Conservation (phyloP, 2,113 vertebrate genomes). For the Australoheros scitulus region DNA sequence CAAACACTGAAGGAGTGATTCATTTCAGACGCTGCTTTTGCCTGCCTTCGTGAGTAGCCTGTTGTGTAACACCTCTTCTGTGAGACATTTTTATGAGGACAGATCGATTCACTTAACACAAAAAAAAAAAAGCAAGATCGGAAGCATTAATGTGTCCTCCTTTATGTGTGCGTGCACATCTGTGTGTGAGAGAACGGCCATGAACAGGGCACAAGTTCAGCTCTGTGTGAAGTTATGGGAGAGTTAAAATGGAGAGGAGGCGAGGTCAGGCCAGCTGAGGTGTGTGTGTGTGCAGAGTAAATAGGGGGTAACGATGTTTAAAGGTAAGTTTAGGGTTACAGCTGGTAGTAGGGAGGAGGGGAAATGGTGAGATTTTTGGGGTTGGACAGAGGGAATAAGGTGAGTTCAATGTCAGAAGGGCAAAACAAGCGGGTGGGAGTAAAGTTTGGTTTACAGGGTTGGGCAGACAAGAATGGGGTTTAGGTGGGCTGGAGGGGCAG, state of each 20-base stretch:
- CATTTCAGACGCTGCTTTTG: conserved; percentile 17
- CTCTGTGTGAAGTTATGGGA: conserved; percentile 69
- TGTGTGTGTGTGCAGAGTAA: conserved; percentile 21
- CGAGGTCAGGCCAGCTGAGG: conserved; percentile 56
- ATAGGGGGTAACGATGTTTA: conserved; percentile 49
- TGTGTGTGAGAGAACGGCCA: conserved; percentile 5
- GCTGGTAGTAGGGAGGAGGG: conserved; percentile 17
- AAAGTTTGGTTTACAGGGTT: conserved; percentile 35
- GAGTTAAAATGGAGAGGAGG: conserved; percentile 60
- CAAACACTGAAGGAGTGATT: not conserved
- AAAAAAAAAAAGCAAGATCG: not conserved
- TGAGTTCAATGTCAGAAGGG: conserved; percentile 53
- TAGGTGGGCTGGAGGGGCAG: not conserved
- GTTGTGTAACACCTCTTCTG: conserved; percentile 27
- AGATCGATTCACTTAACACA: conserved; percentile 11
- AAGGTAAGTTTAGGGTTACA: conserved; percentile 68
- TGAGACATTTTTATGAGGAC: conserved; percentile 31
- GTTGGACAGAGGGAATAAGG: conserved; percentile 49
- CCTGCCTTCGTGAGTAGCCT: not conserved
- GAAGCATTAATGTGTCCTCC: conserved; percentile 16
- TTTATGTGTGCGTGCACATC: not conserved
- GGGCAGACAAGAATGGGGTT: not conserved
- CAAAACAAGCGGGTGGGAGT: conserved; percentile 15
- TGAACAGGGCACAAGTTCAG: conserved; percentile 47
- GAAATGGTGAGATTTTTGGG: conserved; percentile 48